phyloP scores from a whole-genome alignment of 2,888 invertebrate species.

The Cremastobaeus sp. region DNA sequence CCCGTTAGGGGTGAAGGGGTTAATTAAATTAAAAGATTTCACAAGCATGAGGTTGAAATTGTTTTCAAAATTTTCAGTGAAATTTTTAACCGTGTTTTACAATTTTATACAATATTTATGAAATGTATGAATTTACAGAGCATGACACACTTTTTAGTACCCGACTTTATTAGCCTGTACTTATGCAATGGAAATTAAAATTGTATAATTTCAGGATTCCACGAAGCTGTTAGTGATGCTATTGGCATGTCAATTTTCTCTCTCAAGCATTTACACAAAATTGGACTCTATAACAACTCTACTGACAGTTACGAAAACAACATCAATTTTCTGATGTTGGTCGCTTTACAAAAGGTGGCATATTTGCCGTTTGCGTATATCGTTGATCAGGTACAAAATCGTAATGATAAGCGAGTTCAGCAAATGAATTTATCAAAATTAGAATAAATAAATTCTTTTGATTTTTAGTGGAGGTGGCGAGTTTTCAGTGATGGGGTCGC shows the following conservation, averaged over 20 bases:
- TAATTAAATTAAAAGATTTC: too few species aligned
- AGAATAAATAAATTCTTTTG: neutral
- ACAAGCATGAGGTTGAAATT: too few species aligned
- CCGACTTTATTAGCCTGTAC: too few species aligned
- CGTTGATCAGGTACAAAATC: conserved; percentile 88
- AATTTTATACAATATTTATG: too few species aligned
- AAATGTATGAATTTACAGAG: too few species aligned
- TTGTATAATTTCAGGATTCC: conserved; percentile 82
- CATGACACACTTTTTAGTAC: too few species aligned
- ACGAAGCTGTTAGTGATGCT: conserved; percentile 91
- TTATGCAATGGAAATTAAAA: neutral
- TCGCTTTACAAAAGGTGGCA: conserved; percentile 88
- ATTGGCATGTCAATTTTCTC: conserved; percentile 88
- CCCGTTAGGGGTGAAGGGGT: too few species aligned
- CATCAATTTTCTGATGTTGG: conserved; percentile 87
- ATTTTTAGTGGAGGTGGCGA: conserved; percentile 87
- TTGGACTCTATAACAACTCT: conserved; percentile 84
- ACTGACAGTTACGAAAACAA: conserved; percentile 84
- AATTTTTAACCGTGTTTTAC: too few species aligned
- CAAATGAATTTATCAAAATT: neutral
- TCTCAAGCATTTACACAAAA: conserved; percentile 85
- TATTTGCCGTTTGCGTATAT: conserved; percentile 89
- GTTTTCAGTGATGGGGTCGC: conserved; percentile 86
- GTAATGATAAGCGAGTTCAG: too few species aligned
- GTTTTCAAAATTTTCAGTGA: too few species aligned